Percentiles rank a stretch among this genome's conserved stretches.
Evolutionary conservation across 2,888 invertebrate genomes (phyloP).

Genomic region (Unio pictorum): DNA sequence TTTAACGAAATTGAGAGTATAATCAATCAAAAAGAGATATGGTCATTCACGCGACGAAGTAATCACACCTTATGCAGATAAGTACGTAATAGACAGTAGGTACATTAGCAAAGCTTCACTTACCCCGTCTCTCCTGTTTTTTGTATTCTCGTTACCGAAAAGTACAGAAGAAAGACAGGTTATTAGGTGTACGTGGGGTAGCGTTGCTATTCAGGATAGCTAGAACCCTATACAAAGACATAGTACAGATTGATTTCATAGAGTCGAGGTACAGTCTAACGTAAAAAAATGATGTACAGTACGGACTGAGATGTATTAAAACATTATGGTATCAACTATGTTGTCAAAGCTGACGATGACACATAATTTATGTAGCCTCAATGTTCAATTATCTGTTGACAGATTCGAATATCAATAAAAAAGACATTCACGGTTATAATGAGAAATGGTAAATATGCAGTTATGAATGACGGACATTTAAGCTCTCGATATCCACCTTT

Average conservation of each 20-base stretch:
- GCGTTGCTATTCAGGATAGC: slow-evolving; percentile 12
- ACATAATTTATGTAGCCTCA: slow-evolving; percentile 32
- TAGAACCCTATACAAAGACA: slow-evolving; percentile 18
- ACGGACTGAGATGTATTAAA: slow-evolving; percentile 37
- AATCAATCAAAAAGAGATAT: too few relatives aligned
- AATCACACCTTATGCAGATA: slow-evolving; percentile 12
- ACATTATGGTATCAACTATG: slow-evolving; percentile 28
- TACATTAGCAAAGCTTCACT: slow-evolving; percentile 18
- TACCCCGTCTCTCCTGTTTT: slow-evolving; percentile 33
- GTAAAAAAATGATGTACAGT: slow-evolving; percentile 37
- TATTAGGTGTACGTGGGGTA: slow-evolving; percentile 46
- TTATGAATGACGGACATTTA: slow-evolving; percentile 31
- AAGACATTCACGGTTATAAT: slow-evolving; percentile 36
- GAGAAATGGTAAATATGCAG: slow-evolving; percentile 45
- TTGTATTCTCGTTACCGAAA: slow-evolving; percentile 38
- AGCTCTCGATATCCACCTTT: slow-evolving; percentile 39
- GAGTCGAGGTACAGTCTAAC: slow-evolving; percentile 42
- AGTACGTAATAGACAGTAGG: slow-evolving; percentile 19
- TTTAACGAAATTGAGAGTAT: too few relatives aligned
- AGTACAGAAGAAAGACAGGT: slow-evolving; percentile 31
- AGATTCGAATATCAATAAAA: slow-evolving; percentile 17
- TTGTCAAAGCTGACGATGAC: slow-evolving; percentile 44
- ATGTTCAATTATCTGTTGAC: slow-evolving; percentile 19
- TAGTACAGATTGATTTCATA: slow-evolving; percentile 35
- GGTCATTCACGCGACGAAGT: too few relatives aligned